phyloP scores from a whole-genome alignment of 1,140 invertebrate genomes.

The Diabrotica undecimpunctata region DNA sequence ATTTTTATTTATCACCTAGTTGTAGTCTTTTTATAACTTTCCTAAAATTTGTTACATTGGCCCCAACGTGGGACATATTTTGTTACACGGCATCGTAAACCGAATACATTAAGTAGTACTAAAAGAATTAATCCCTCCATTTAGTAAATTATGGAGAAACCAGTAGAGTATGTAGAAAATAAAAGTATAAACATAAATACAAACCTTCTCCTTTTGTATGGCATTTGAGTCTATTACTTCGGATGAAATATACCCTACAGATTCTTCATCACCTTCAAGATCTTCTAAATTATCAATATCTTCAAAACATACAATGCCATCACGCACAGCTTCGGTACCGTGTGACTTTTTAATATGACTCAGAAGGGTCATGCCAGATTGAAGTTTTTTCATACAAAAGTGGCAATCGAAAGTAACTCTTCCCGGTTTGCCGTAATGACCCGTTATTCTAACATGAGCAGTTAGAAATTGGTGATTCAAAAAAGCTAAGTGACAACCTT shows the following conservation, averaged over 20 bases:
- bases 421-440: constrained; percentile 51
- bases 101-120: too few relatives aligned
- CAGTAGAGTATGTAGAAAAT: too few relatives aligned
- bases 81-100: too few relatives aligned
- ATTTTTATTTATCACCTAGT: too few relatives aligned
- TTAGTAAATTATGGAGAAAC: too few relatives aligned
- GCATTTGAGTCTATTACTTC: constrained; percentile 7
- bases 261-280: constrained; percentile 42
- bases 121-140: too few relatives aligned
- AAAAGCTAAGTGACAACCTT: constrained; percentile 54
- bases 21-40: too few relatives aligned
- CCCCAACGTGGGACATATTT: too few relatives aligned
- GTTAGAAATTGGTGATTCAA: constrained; percentile 50
- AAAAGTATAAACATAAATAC: too few relatives aligned
- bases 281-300: constrained; percentile 55
- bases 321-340: constrained; percentile 55
- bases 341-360: constrained; percentile 63
- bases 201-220: constrained; percentile 19
- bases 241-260: constrained; percentile 11
- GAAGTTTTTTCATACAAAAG: constrained; percentile 64
- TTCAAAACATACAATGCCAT: constrained; percentile 58
- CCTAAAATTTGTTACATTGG: too few relatives aligned
- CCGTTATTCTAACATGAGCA: constrained; percentile 54
- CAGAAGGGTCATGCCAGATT: constrained; percentile 61
- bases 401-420: constrained; percentile 55